Conservation (phyloP, 2,113 vertebrate genomes). For the Psophia crepitans region DNA sequence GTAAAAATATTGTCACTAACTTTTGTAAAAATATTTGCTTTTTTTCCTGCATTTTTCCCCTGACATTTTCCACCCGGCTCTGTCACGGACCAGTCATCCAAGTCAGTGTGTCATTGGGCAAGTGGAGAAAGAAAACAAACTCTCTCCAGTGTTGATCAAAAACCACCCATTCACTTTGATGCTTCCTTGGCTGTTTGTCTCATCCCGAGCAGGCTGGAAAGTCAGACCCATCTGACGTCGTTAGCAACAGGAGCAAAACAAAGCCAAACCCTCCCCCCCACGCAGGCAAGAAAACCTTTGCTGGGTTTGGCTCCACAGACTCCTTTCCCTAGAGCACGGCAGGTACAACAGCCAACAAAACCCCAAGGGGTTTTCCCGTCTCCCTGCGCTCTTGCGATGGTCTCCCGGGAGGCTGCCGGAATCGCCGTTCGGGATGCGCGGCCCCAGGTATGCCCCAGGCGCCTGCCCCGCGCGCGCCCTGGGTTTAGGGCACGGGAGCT, state of each 20-base stretch:
- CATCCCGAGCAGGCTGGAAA: conserved; percentile 37
- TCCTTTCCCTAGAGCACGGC: neutral
- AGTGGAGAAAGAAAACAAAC: conserved; percentile 65
- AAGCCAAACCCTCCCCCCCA: conserved; percentile 22
- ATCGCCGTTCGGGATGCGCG: neutral
- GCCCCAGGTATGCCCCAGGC: neutral
- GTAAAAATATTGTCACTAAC: conserved; percentile 60
- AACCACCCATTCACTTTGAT: conserved; percentile 53
- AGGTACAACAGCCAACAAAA: neutral
- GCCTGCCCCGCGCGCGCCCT: too few relatives aligned
- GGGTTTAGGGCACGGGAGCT: neutral
- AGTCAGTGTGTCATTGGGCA: conserved; percentile 57
- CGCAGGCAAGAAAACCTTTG: conserved; percentile 4
- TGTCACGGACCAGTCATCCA: conserved; percentile 59
- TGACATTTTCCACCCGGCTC: conserved; percentile 58
- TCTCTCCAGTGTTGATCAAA: conserved; percentile 51
- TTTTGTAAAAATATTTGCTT: conserved; percentile 64
- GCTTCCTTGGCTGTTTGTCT: conserved; percentile 64
- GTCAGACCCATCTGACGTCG: conserved; percentile 42
- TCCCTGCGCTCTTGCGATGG: neutral
- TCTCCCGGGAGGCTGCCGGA: neutral
- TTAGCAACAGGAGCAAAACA: conserved; percentile 62
- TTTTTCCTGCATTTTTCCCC: conserved; percentile 61
- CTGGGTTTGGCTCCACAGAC: neutral
- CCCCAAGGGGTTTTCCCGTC: neutral